Evolutionary conservation across 2,888 invertebrate species (phyloP).

Genomic region (Rhagium mordax): DNA sequence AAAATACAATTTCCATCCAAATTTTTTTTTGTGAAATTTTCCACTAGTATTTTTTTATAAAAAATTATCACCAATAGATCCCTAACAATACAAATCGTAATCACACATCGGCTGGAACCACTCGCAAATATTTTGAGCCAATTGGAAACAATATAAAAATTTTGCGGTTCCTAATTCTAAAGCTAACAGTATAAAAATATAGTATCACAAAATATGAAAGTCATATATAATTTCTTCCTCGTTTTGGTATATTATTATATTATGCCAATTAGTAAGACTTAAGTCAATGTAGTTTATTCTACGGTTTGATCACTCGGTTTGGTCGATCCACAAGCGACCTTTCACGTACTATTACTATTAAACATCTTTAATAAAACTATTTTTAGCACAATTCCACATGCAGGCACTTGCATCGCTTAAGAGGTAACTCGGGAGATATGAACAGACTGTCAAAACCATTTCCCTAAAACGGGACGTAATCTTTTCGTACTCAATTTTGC

Average conservation of each 20-base stretch:
- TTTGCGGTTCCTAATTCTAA: constrained; percentile 51
- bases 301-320: constrained; percentile 22
- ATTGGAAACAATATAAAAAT: constrained; percentile 53
- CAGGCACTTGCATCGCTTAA: constrained; percentile 16
- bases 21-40: constrained; percentile 51
- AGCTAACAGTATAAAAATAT: constrained; percentile 61
- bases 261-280: constrained; percentile 51
- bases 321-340: constrained; percentile 16
- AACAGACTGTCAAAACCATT: neutral
- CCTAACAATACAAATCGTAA: constrained; percentile 57
- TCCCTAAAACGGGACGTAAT: neutral
- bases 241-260: constrained; percentile 39
- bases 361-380: neutral
- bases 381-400: constrained; percentile 15
- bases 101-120: constrained; percentile 55
- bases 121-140: constrained; percentile 56
- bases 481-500: neutral
- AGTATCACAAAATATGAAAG: constrained; percentile 62
- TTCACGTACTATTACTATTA: neutral
- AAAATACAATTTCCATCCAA: constrained; percentile 44
- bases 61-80: constrained; percentile 61
- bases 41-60: constrained; percentile 53
- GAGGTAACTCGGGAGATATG: neutral
- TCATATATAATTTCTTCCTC: constrained; percentile 48
- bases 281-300: constrained; percentile 37